These are phyloP conservation scores for Cantharis nigra DNA, from an alignment of 2,888 invertebrate genomes.

Conservation along the genomic window DNA sequence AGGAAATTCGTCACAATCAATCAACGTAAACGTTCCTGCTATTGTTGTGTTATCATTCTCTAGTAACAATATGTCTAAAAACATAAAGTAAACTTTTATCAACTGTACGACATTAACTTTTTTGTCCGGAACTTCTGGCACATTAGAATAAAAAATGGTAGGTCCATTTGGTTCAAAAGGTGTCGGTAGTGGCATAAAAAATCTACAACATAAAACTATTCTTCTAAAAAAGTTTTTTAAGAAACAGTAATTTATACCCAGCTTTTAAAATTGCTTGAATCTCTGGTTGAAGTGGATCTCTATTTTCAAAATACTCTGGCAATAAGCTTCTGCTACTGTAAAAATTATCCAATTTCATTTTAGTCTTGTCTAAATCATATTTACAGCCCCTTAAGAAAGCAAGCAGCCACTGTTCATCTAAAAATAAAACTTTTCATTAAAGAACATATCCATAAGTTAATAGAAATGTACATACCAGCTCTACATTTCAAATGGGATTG, in stretches of 20 bases:
- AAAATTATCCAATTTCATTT: constrained; percentile 63
- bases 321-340: constrained; percentile 62
- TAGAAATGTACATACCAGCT: constrained; percentile 56
- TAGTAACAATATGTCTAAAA: constrained; percentile 61
- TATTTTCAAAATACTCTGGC: constrained; percentile 62
- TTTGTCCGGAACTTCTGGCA: background rate
- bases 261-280: constrained; percentile 46
- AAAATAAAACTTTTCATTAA: background rate
- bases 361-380: constrained; percentile 60
- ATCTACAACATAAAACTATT: background rate
- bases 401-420: constrained; percentile 61
- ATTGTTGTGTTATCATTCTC: constrained; percentile 64
- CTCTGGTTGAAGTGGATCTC: constrained; percentile 54
- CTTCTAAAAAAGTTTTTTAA: background rate
- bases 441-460: background rate
- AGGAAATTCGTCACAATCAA: constrained; percentile 61
- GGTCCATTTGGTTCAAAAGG: background rate
- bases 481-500: constrained; percentile 63
- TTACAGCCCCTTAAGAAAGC: constrained; percentile 62
- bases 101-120: background rate
- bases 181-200: background rate
- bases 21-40: constrained; percentile 58
- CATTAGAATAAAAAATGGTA: background rate
- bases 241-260: constrained; percentile 51
- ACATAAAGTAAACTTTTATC: constrained; percentile 49